Conservation (phyloP, 2,113 vertebrate species). For the Delphinapterus leucas region DNA sequence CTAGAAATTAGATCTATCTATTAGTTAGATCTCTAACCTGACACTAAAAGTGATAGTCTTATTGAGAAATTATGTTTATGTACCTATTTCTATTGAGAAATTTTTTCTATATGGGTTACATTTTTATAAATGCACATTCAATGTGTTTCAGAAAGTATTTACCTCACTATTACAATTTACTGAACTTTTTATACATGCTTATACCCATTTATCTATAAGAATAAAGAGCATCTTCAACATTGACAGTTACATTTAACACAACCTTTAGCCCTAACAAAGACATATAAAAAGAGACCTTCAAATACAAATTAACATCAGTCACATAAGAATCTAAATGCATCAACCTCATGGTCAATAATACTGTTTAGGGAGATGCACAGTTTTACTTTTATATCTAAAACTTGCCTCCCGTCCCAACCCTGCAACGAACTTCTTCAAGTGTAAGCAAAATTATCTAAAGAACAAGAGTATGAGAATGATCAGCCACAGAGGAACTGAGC, state of each 20-base stretch:
- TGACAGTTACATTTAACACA: neutral
- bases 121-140: neutral
- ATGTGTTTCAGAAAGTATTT: neutral
- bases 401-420: neutral
- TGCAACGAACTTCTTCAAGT: neutral
- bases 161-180: neutral
- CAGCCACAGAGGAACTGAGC: neutral
- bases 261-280: neutral
- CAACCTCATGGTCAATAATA: neutral
- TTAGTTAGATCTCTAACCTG: neutral
- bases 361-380: neutral
- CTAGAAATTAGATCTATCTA: neutral
- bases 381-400: neutral
- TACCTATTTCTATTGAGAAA: slow-evolving; percentile 2
- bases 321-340: neutral
- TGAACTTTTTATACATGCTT: neutral
- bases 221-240: neutral
- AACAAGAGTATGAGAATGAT: neutral
- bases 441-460: neutral
- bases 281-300: neutral
- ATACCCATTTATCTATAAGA: neutral
- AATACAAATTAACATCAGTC: neutral
- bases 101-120: neutral
- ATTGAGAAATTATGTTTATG: neutral
- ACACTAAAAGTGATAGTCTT: neutral